These are phyloP conservation scores for Plutomurus gul DNA, from an alignment of 1,140 invertebrate genomes.

Conservation along the genomic window DNA sequence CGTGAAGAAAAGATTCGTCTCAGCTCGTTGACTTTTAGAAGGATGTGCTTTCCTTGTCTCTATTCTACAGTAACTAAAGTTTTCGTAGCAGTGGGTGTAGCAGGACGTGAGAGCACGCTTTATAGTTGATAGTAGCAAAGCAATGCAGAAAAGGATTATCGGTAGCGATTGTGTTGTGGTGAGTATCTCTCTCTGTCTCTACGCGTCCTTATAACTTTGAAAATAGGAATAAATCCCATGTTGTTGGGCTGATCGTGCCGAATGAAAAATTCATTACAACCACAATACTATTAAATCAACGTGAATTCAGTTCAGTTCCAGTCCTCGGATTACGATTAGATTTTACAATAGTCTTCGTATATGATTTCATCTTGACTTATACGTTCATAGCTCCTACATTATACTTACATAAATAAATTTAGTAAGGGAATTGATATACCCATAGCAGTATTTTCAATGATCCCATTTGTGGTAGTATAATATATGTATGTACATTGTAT, in stretches of 20 bases:
- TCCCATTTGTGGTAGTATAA: no score
- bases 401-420: background rate
- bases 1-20: slow-evolving; percentile 4
- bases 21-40: slow-evolving; percentile 19
- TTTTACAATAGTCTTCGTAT: background rate
- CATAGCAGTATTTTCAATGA: no score
- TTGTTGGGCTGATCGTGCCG: background rate
- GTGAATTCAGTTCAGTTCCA: background rate
- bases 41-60: background rate
- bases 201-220: no score
- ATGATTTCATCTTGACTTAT: background rate
- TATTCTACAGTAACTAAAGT: background rate
- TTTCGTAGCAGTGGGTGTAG: background rate
- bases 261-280: slow-evolving; percentile 23
- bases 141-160: no score
- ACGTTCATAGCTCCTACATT: background rate
- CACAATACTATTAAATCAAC: slow-evolving; percentile 18
- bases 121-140: no score
- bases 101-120: no score
- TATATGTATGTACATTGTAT: no score
- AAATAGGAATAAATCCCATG: background rate
- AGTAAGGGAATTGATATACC: no score
- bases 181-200: no score
- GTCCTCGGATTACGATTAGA: background rate
- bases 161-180: no score